Evolutionary conservation across 2,797 vertebrate species (phyloP).

Genomic region (Gymnopithys bicolor): DNA sequence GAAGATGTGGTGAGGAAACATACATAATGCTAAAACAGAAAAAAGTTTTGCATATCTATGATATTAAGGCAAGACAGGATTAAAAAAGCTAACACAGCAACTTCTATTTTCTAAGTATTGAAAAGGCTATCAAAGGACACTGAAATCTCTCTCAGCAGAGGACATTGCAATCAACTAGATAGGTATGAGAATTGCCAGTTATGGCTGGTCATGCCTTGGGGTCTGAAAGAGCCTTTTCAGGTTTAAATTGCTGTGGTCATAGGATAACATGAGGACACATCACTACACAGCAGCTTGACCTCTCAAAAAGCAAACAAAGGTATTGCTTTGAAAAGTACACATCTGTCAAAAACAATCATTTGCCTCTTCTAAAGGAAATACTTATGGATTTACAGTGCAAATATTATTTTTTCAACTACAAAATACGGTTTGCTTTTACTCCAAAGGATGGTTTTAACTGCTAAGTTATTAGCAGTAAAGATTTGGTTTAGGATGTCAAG

Average conservation of each 20-base stretch:
- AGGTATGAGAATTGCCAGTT: neutral
- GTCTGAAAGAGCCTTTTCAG: neutral
- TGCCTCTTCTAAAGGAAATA: neutral
- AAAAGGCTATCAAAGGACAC: neutral
- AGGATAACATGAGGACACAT: neutral
- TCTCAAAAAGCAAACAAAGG: neutral
- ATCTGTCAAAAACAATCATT: neutral
- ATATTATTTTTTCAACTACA: neutral
- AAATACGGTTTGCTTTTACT: neutral
- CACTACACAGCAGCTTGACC: neutral
- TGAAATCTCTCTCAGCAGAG: neutral
- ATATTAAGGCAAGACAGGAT: neutral
- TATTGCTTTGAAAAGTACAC: neutral
- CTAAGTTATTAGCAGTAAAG: neutral
- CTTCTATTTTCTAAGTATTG: neutral
- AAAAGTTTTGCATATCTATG: neutral
- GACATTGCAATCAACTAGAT: neutral
- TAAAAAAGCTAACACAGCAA: neutral
- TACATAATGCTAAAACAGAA: neutral
- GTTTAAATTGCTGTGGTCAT: neutral
- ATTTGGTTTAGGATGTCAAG: neutral
- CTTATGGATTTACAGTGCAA: neutral
- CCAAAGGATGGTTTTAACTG: neutral
- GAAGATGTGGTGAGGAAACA: neutral
- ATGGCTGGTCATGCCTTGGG: neutral